phyloP scores from a whole-genome alignment of 2,797 vertebrate genomes.

The Lycodopsis pacificus region DNA sequence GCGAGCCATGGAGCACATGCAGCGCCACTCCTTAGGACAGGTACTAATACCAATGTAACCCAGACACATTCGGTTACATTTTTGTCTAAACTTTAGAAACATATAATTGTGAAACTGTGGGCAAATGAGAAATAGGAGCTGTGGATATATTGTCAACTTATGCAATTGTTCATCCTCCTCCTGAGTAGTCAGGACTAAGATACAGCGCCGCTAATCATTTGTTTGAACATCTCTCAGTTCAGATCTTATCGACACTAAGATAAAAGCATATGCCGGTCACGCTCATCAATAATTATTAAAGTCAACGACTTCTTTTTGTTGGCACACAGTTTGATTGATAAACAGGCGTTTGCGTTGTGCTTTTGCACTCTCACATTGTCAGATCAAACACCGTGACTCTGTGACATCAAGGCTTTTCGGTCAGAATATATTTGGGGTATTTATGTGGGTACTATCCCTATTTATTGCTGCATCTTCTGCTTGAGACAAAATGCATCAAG shows the following conservation, averaged over 20 bases:
- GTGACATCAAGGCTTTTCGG: neutral
- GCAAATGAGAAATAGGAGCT: conserved; percentile 12
- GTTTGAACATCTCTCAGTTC: conserved; percentile 14
- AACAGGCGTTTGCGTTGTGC: neutral
- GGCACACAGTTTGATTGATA: conserved; percentile 18
- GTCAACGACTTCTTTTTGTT: conserved; percentile 30
- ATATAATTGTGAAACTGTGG: conserved; percentile 33
- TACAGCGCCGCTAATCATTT: neutral
- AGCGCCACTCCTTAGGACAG: conserved; percentile 81
- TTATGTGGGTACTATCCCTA: neutral
- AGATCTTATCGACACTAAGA: conserved; percentile 35
- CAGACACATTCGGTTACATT: neutral
- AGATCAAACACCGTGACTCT: conserved; percentile 20
- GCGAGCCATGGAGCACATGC: conserved; percentile 83
- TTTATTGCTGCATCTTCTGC: neutral
- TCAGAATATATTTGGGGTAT: neutral
- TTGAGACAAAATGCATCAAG: neutral
- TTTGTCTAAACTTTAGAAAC: neutral
- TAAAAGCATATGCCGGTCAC: conserved; percentile 14
- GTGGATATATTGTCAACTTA: conserved; percentile 16
- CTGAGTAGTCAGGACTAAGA: neutral
- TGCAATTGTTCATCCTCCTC: conserved; percentile 11
- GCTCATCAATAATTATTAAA: conserved; percentile 15
- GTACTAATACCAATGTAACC: conserved; percentile 65
- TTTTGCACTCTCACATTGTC: conserved; percentile 32